Base-by-base conservation (phyloP, 2,113 vertebrate genomes). In the Penelope pileata region DNA sequence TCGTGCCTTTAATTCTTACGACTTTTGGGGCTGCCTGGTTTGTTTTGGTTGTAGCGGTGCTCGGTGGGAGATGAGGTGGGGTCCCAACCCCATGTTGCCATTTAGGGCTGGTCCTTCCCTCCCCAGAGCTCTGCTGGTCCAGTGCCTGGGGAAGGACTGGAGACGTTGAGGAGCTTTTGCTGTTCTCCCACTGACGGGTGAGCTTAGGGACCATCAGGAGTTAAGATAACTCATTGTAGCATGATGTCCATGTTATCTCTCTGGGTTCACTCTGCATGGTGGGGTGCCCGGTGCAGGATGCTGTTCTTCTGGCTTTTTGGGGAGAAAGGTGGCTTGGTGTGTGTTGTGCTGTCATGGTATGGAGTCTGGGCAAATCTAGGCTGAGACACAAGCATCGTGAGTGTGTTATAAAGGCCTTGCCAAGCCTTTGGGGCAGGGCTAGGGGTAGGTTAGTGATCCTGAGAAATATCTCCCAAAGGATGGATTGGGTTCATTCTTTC, bases 1-100 rank as follows among this genome's bases (percentile, higher is more conserved):
- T 97, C 95, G n/a, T 98, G 97, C 97, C 97, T 98, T 97, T 98
- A 98, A 97, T 98, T 98, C 98, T 98, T 98, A 98, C 89, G 91
- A 98, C 97, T 96, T 98, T 96, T 96, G 97, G 97, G 98, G 96
- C 96, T 97, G 98, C 96, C 96, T 97, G 97, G 97, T 96, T 98
- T 97, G 95, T 95, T 97, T 97, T 97, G 95, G 91, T 95, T 97
- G 97, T 96, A 90, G 88, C 96, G 90, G 91, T 93, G 93, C 97
- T 97, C 94, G 95, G 96, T 96, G 96, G 63, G 76, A 94, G 80
- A 86, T 58, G 78, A 97, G 93, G 64, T 85, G 86, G 83, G 80
- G 90, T 94, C 80, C 56, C 76, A 92, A 79, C 24, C 66, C 62
- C 59, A 56, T 90, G 85, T 96, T 96, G 96, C 93, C 95, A 70